A percentile compares a stretch with the other conserved stretches of the same genome.
Conservation (phyloP, 2,797 vertebrate genomes). For the Vipera ursinii region DNA sequence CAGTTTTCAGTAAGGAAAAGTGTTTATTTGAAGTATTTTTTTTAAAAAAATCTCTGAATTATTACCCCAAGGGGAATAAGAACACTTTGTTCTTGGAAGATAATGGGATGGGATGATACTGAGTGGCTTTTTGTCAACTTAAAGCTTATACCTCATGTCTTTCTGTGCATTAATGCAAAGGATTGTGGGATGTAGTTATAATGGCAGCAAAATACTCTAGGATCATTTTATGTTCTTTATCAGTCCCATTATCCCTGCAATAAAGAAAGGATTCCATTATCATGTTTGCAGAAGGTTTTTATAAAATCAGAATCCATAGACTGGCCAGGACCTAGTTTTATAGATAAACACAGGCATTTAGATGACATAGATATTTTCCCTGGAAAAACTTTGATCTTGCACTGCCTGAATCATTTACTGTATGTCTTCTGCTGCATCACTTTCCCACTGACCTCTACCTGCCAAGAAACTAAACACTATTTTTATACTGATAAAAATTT, state of each 20-base stretch:
- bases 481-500: background rate
- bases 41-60: constrained; percentile 23
- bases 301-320: background rate
- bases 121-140: constrained; percentile 29
- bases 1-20: constrained; percentile 43
- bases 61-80: constrained; percentile 32
- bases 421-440: background rate
- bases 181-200: constrained; percentile 12
- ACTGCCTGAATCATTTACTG: background rate
- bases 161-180: constrained; percentile 16
- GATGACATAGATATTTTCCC: background rate
- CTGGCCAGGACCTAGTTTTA: background rate
- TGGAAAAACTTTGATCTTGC: background rate
- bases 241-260: background rate
- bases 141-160: constrained; percentile 23
- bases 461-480: background rate
- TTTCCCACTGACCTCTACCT: background rate
- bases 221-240: background rate
- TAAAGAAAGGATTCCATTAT: background rate
- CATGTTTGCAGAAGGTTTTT: background rate
- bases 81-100: constrained; percentile 37
- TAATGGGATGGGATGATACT: constrained; percentile 23
- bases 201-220: constrained; percentile 34
- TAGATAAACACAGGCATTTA: background rate
- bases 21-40: constrained; percentile 38